Conservation (phyloP, 2,888 invertebrate species). For the Pammene fasciana region DNA sequence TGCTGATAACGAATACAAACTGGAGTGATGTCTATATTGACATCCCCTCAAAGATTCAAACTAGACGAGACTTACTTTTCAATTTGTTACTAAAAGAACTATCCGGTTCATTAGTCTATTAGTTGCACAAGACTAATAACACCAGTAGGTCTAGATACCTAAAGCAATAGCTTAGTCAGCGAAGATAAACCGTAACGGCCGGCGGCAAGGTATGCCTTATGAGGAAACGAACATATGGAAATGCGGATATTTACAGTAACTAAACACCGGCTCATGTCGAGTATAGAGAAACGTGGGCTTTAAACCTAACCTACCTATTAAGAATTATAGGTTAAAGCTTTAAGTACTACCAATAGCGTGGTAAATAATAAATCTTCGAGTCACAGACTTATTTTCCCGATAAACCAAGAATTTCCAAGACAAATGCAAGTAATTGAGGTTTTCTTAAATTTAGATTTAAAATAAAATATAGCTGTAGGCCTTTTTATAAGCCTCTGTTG, state of each 20-base stretch:
- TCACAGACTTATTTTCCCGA: too few species aligned
- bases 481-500: background rate
- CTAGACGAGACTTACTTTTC: background rate
- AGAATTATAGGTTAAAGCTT: background rate
- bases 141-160: conserved; percentile 8
- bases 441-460: too few species aligned
- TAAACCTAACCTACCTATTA: conserved; percentile 22
- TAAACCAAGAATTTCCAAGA: too few species aligned
- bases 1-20: conserved; percentile 45
- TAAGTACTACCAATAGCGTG: background rate
- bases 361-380: background rate
- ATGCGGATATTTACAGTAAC: conserved; percentile 41
- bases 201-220: conserved; percentile 28
- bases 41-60: background rate
- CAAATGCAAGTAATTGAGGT: too few species aligned
- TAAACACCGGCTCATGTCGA: conserved; percentile 30
- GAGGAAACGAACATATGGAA: conserved; percentile 37
- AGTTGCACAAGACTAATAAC: background rate
- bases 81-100: background rate
- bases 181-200: conserved; percentile 31
- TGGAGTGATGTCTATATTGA: conserved; percentile 35
- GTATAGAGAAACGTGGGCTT: conserved; percentile 14
- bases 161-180: conserved; percentile 13
- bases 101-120: background rate
- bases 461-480: too few species aligned